Conservation (phyloP, 1,140 invertebrate genomes). For the Gonioctena quinquepunctata region DNA sequence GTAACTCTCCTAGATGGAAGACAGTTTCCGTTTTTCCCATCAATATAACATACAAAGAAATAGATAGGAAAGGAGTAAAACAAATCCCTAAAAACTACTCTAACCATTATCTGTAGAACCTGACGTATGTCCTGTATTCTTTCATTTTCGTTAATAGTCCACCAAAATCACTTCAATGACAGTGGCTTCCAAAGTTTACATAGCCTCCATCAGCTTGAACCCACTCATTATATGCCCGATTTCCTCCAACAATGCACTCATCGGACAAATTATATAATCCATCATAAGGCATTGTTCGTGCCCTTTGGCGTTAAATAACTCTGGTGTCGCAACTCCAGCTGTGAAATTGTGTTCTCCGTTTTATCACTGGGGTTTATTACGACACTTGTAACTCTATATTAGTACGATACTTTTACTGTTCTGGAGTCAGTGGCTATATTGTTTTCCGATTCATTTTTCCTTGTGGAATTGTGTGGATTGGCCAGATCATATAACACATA, state of each 20-base stretch:
- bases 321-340: neutral
- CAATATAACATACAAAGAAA: too few relatives aligned
- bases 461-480: too few relatives aligned
- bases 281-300: neutral
- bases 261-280: neutral
- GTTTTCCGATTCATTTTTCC: too few relatives aligned
- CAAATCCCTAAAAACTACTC: too few relatives aligned
- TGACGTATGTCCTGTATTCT: too few relatives aligned
- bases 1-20: too few relatives aligned
- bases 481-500: too few relatives aligned
- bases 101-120: too few relatives aligned
- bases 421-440: too few relatives aligned
- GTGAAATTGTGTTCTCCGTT: neutral
- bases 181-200: neutral
- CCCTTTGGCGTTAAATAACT: neutral
- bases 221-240: neutral
- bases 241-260: neutral
- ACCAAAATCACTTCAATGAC: neutral
- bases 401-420: neutral
- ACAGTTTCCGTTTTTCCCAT: too few relatives aligned
- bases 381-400: neutral
- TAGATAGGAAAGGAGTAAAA: too few relatives aligned
- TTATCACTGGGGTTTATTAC: neutral
- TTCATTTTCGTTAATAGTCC: too few relatives aligned
- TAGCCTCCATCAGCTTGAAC: neutral